phyloP scores from a whole-genome alignment of 2,113 vertebrate species.

The Sphyrna mokarran region DNA sequence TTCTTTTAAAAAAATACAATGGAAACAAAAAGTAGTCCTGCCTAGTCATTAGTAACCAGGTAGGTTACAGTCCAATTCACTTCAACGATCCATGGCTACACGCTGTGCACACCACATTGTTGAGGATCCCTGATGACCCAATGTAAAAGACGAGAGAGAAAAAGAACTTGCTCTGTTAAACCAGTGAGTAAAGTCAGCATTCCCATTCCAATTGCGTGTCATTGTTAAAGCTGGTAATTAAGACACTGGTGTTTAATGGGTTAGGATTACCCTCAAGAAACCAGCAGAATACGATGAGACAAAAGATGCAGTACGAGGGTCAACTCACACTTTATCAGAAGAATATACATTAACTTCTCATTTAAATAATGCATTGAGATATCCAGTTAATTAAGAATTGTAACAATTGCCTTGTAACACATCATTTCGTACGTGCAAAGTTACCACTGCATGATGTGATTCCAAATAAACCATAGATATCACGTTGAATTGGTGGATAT shows the following conservation, averaged over 20 bases:
- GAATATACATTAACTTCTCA: not conserved
- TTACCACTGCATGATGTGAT: not conserved
- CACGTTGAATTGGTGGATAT: not conserved
- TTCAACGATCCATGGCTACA: constrained; percentile 73
- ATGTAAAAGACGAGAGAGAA: constrained; percentile 44
- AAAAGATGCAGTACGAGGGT: not conserved
- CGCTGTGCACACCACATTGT: constrained; percentile 82
- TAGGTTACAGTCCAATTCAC: constrained; percentile 66
- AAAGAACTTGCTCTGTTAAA: constrained; percentile 53
- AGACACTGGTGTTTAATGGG: constrained; percentile 62
- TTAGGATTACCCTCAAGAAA: constrained; percentile 61
- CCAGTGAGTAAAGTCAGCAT: constrained; percentile 75
- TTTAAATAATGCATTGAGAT: not conserved
- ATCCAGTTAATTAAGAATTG: not conserved
- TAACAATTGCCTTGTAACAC: not conserved
- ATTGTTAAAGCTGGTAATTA: constrained; percentile 69
- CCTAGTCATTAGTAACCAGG: constrained; percentile 63
- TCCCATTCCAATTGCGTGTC: constrained; percentile 81
- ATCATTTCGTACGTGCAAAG: not conserved
- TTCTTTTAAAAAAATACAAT: not conserved
- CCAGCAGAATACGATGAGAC: constrained; percentile 59
- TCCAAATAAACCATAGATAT: not conserved
- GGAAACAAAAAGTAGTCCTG: constrained; percentile 45
- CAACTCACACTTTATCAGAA: not conserved
- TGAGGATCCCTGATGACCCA: constrained; percentile 74